These are phyloP conservation scores for Drosophila fungiperda DNA, from an alignment of 2,888 invertebrate genomes.

Conservation along the genomic window DNA sequence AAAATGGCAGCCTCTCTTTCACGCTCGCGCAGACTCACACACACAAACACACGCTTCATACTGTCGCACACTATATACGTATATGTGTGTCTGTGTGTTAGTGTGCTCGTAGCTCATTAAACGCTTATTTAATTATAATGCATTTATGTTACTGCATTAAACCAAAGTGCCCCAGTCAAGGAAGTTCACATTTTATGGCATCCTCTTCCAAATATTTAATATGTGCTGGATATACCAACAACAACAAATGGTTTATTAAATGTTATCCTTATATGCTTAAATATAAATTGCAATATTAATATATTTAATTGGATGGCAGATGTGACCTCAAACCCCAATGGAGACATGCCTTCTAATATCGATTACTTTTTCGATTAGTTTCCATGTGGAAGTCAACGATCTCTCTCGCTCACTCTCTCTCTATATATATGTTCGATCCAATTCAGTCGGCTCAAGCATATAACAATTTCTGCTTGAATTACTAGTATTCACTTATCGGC, in stretches of 20 bases:
- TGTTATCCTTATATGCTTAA: not conserved
- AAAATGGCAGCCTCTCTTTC: conserved; percentile 22
- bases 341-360: not conserved
- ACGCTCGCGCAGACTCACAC: not conserved
- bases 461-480: not conserved
- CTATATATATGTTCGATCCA: not conserved
- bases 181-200: not conserved
- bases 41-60: not conserved
- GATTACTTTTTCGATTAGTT: not conserved
- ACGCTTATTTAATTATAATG: conserved; percentile 49
- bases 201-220: not conserved
- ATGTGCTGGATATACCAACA: not conserved
- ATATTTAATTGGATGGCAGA: too few species aligned
- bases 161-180: conserved; percentile 8
- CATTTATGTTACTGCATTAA: conserved; percentile 40
- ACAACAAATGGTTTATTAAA: not conserved
- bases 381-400: not conserved
- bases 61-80: not conserved
- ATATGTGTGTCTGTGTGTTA: conserved; percentile 7
- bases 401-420: not conserved
- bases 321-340: not conserved
- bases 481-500: not conserved
- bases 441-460: too few species aligned
- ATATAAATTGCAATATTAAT: too few species aligned
- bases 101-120: conserved; percentile 44